A percentile compares a stretch with the other conserved stretches of the same genome.
These are phyloP conservation scores for Oceanodroma leucorhoa DNA, from an alignment of 2,797 vertebrate species.

Conservation along the genomic window DNA sequence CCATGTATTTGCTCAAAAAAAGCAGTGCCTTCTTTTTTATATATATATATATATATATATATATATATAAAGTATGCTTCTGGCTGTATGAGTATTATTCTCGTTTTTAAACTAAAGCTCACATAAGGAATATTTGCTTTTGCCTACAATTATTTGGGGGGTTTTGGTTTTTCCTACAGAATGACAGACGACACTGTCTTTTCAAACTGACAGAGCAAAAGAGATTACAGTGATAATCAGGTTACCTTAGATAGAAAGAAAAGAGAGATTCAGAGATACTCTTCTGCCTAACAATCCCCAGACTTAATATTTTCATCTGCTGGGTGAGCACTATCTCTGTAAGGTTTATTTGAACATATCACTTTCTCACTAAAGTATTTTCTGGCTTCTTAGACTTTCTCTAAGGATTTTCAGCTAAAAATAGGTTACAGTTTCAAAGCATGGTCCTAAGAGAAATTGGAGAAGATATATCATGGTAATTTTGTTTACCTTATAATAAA, in stretches of 20 bases:
- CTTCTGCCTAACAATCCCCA: conserved; percentile 29
- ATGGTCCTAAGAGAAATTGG: conserved; percentile 11
- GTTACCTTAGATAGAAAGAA: conserved; percentile 10
- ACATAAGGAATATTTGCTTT: not conserved
- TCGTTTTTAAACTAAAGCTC: conserved; percentile 19
- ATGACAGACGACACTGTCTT: conserved; percentile 34
- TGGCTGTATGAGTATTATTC: conserved; percentile 19
- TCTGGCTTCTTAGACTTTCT: conserved; percentile 26
- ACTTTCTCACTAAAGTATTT: conserved; percentile 19
- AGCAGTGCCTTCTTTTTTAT: not conserved
- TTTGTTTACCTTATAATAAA: conserved; percentile 11
- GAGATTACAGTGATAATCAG: conserved; percentile 43
- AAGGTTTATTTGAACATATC: conserved; percentile 37
- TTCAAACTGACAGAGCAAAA: conserved; percentile 44
- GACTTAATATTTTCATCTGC: conserved; percentile 54
- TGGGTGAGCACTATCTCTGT: conserved; percentile 12
- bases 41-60: not conserved
- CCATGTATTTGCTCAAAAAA: not conserved
- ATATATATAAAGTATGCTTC: not conserved
- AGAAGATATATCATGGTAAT: not conserved
- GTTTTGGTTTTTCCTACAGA: not conserved
- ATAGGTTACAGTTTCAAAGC: conserved; percentile 12
- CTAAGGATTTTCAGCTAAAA: conserved; percentile 39
- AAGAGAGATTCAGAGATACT: conserved; percentile 17
- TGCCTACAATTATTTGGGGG: not conserved